Evolutionary conservation across 2,797 vertebrate species (phyloP).

Genomic region (Tenualosa ilisha): DNA sequence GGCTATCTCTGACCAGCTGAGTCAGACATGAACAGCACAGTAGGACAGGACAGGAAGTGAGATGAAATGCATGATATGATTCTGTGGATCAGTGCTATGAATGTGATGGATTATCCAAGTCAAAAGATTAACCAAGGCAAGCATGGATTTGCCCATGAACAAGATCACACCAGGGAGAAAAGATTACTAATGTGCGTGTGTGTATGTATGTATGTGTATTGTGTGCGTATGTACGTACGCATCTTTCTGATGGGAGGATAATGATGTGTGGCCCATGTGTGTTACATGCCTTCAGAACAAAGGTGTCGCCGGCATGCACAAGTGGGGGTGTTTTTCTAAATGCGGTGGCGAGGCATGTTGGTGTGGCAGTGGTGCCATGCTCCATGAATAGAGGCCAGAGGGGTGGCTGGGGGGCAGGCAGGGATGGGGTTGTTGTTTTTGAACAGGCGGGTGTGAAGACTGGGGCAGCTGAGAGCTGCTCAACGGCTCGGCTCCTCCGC

Average conservation of each 20-base stretch:
- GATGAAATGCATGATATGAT: neutral
- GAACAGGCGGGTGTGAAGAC: neutral
- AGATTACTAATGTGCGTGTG: neutral
- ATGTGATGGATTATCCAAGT: neutral
- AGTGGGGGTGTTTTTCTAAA: neutral
- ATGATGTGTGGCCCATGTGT: neutral
- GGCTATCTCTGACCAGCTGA: no score
- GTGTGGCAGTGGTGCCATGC: neutral
- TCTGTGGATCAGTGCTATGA: no score
- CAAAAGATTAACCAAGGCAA: neutral
- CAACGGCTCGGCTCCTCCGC: neutral
- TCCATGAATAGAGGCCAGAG: neutral
- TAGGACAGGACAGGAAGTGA: neutral
- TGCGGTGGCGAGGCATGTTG: neutral
- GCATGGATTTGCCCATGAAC: neutral
- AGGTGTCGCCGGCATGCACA: neutral
- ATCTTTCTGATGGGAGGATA: neutral
- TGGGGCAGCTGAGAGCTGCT: slow-evolving; percentile 11
- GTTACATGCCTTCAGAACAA: neutral
- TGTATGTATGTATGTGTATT: slow-evolving; percentile 13
- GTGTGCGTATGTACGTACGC: neutral
- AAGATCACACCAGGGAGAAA: neutral
- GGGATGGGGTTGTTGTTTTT: neutral
- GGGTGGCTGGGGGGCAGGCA: neutral
- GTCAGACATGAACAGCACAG: no score